Evolutionary conservation across 2,888 invertebrate species (phyloP), one percentile per base, ranked within the genome.

Genomic region (Epistrophe eligans): DNA sequence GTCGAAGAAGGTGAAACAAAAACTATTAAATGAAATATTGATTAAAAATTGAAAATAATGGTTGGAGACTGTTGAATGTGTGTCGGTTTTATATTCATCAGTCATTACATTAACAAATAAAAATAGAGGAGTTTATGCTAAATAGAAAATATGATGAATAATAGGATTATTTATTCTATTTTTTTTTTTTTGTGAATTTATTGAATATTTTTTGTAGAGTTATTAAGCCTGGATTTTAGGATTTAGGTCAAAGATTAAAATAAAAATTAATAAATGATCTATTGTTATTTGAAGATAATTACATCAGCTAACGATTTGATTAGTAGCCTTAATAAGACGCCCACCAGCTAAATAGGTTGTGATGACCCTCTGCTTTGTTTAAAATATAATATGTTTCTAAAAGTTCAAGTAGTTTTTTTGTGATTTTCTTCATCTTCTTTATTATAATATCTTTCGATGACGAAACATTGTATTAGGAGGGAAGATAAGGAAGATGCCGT

Each of bases 1-100:
- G n/a, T 19, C 2, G 13, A 48, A 13, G 19, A 19, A 38, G 15
- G 45, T 60, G 45, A 76, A 60, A 58, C 11, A 19, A 50, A 50
- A 19, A 17, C 50, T 19, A 11, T 48, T 0, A 17, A 24, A 48
- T 35, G 35, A 9, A 4, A 9, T 24, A 58, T 79, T 84, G 72
- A 58, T 71, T 58, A 32, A 58, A 45, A 66, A 66, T 66, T 66
- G 13, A 52, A 76, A 71, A 84, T 77, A 72, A 72, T 72, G 58
- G 28, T 24, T 24, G 28, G 48, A 19, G 43, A 15, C 38, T n/a
- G 6, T 52, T 15, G 40, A 35, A 24, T 52, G 24, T 58, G 50
- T 24, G n/a, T 45, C 28, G 15, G 15, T 48, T 55, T 81, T 64
- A 76, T 57, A 45, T 57, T 32, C n/a, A 40, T 62, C 28, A 76